A percentile compares a stretch with the other conserved stretches of the same genome.
Conservation (phyloP, 2,113 vertebrate species). For the Paramormyrops kingsleyae region DNA sequence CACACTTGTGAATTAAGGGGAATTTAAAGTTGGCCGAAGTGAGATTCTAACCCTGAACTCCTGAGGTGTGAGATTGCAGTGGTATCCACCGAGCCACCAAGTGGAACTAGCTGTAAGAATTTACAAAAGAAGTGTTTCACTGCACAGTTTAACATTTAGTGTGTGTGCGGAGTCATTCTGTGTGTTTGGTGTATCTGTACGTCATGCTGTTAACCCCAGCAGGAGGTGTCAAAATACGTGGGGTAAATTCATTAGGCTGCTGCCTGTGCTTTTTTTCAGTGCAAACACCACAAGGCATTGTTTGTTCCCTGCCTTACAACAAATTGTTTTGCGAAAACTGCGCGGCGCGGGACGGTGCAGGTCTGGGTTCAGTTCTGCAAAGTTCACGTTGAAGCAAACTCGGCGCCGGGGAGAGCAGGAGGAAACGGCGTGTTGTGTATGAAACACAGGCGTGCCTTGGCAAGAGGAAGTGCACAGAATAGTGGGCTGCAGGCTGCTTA, state of each 20-base stretch:
- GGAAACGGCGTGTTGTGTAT: slow-evolving; percentile 13
- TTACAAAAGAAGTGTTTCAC: neutral
- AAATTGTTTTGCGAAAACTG: neutral
- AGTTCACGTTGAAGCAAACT: neutral
- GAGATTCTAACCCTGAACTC: neutral
- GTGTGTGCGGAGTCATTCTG: neutral
- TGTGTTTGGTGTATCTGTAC: neutral
- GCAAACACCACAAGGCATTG: neutral
- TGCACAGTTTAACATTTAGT: neutral
- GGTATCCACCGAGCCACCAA: neutral
- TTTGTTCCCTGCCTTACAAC: neutral
- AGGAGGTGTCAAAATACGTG: neutral
- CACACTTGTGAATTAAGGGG: neutral
- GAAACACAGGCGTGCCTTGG: slow-evolving; percentile 18
- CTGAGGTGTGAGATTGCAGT: neutral
- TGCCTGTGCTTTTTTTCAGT: neutral
- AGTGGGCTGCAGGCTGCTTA: neutral
- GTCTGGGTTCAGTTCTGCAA: neutral
- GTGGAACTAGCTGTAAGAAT: neutral
- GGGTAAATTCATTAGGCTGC: neutral
- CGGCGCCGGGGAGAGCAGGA: neutral
- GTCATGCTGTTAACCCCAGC: neutral
- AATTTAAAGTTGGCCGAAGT: neutral
- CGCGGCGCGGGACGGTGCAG: neutral
- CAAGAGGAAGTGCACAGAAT: slow-evolving; percentile 15